Base-by-base conservation (phyloP, 2,888 invertebrate genomes). In the Dynastes tityus region DNA sequence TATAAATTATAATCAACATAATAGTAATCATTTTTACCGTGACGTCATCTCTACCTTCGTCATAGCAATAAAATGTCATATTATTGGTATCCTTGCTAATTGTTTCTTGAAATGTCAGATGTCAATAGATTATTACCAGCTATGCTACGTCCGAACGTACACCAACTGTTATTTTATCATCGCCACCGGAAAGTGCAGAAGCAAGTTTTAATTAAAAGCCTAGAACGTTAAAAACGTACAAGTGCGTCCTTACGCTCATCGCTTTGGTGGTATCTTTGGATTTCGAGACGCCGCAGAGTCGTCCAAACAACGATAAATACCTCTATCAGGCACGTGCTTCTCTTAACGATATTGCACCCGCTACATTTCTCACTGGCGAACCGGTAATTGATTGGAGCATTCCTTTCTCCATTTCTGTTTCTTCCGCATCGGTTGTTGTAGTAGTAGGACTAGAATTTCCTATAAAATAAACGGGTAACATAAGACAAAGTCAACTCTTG, bases 51-150 rank as follows among this genome's bases (percentile, higher is more conserved):
- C n/a, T 53, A 53, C n/a, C n/a, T 53, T 53, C 53, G n/a, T 53
- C 53, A 16, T n/a, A 53, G 16, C n/a, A 53, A n/a, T 53, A 53
- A 16, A 53, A 53, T 53, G 45, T 45, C 45, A 9, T 11, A 45
- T 2, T 45, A n/a, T 5, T 53, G 6, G 16, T 53, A 5, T 53
- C 53, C 53, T 53, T 53, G 45, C 45, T 45, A 53, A 53, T 53
- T n/a, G n/a, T 53, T 53, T 53, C 53, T 16, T 16, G 53, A 53
- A 53, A 64, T 64, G 64, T 64, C 64, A 64, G 29, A 29, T 64
- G 64, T 53, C 16, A 53, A 53, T 53, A 16, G n/a, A 53, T 53
- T 13, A 53, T 16, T 53, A 16, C 53, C 6, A 16, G n/a, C 53
- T 53, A n/a, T 53, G 5, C n/a, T 37, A 0, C 13, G 32, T 32